These are phyloP conservation scores for Pheosia gnoma DNA, from an alignment of 2,888 invertebrate genomes.

Conservation along the genomic window DNA sequence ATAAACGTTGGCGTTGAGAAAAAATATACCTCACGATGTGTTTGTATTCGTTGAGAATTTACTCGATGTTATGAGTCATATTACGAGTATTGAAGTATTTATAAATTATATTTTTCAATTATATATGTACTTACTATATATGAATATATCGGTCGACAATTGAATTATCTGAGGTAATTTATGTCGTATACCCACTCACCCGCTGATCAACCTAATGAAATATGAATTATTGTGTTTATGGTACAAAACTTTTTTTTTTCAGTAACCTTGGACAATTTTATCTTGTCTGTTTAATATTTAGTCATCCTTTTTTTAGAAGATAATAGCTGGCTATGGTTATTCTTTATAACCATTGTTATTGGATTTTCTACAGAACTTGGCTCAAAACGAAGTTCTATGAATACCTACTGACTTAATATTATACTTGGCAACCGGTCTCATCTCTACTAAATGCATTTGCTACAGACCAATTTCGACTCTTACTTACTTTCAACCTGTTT, in stretches of 20 bases:
- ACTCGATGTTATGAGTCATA: constrained; percentile 46
- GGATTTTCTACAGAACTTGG: too few species aligned
- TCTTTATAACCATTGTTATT: too few species aligned
- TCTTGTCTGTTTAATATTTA: background rate
- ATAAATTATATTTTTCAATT: constrained; percentile 37
- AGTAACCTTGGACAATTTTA: constrained; percentile 2
- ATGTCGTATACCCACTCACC: constrained; percentile 19
- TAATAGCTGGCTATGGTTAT: too few species aligned
- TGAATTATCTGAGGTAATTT: constrained; percentile 33
- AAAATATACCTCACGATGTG: constrained; percentile 44
- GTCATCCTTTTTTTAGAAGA: too few species aligned
- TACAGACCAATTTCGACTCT: too few species aligned
- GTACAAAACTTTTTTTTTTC: background rate
- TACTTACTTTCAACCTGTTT: background rate
- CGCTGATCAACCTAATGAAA: constrained; percentile 14
- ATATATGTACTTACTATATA: constrained; percentile 25
- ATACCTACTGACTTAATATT: too few species aligned
- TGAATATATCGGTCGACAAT: constrained; percentile 22
- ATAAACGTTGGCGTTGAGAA: constrained; percentile 48
- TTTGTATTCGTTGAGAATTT: constrained; percentile 40
- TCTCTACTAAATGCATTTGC: too few species aligned
- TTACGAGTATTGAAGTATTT: constrained; percentile 38
- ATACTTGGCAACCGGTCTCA: too few species aligned
- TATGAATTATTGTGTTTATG: background rate
- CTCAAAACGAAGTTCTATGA: too few species aligned